Evolutionary conservation across 1,140 invertebrate genomes (phyloP).

Genomic region (Drosophila sp.): DNA sequence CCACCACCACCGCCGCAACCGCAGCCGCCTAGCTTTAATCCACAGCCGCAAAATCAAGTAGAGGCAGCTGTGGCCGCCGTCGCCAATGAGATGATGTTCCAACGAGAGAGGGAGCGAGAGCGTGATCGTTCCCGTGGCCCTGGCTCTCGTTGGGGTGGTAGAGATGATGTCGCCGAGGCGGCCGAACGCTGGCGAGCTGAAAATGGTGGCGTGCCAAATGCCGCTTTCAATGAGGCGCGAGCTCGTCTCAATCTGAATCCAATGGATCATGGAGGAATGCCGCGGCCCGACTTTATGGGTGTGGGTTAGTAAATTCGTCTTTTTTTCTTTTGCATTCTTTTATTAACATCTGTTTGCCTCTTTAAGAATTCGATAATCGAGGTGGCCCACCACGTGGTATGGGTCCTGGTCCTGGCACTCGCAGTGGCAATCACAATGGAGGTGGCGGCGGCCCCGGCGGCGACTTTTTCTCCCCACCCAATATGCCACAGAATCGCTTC

Average conservation of each 20-base stretch:
- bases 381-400: conserved; percentile 61
- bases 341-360: neutral
- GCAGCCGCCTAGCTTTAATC: conserved; percentile 69
- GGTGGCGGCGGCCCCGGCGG: conserved; percentile 53
- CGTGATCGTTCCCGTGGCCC: conserved; percentile 53
- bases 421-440: conserved; percentile 51
- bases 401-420: conserved; percentile 47
- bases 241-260: conserved; percentile 67
- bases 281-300: conserved; percentile 60
- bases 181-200: conserved; percentile 60
- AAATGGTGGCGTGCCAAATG: conserved; percentile 49
- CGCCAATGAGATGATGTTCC: conserved; percentile 64
- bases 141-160: conserved; percentile 68
- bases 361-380: conserved; percentile 65
- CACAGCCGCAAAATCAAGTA: conserved; percentile 45
- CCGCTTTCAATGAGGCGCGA: conserved; percentile 64
- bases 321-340: neutral
- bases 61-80: conserved; percentile 45
- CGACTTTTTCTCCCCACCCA: conserved; percentile 70
- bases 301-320: conserved; percentile 30
- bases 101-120: conserved; percentile 38
- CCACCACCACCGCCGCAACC: conserved; percentile 35
- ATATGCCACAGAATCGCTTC: conserved; percentile 78
- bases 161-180: conserved; percentile 60
- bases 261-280: conserved; percentile 63